Percentiles rank a stretch among this genome's conserved stretches.
These are phyloP conservation scores for Nannospalax galili DNA, from an alignment of 2,113 vertebrate genomes.

Conservation along the genomic window DNA sequence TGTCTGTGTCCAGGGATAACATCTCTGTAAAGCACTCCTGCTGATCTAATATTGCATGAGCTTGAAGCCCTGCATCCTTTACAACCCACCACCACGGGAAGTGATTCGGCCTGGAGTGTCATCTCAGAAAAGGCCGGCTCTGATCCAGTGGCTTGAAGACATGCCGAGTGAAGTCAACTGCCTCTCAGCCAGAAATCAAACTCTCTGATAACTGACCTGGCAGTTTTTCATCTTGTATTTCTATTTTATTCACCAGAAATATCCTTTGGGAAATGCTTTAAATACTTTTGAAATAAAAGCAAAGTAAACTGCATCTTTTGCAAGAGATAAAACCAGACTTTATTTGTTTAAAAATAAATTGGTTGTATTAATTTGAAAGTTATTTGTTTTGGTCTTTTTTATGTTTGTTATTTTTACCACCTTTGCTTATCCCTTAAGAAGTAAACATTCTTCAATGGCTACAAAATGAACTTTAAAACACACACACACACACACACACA, in stretches of 20 bases:
- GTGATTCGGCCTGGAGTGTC: constrained; percentile 28
- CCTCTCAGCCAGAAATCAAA: constrained; percentile 63
- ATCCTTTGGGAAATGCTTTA: constrained; percentile 53
- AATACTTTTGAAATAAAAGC: constrained; percentile 64
- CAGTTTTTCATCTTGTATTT: constrained; percentile 55
- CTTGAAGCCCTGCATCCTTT: constrained; percentile 42
- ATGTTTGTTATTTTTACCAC: constrained; percentile 61
- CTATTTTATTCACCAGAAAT: constrained; percentile 48
- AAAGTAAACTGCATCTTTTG: constrained; percentile 39
- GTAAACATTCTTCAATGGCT: constrained; percentile 29
- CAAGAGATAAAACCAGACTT: constrained; percentile 50
- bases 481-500: background rate
- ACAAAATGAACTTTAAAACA: constrained; percentile 48
- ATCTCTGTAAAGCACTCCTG: constrained; percentile 45
- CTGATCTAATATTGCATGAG: constrained; percentile 33
- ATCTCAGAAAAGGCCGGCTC: background rate
- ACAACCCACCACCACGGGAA: background rate
- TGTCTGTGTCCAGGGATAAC: constrained; percentile 52
- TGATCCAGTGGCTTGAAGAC: constrained; percentile 38
- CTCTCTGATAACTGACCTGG: constrained; percentile 48
- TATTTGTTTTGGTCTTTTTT: constrained; percentile 45
- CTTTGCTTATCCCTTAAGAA: constrained; percentile 69
- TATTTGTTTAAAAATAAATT: constrained; percentile 53
- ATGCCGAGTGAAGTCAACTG: background rate
- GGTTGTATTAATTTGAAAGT: constrained; percentile 63